Evolutionary conservation across 2,113 vertebrate species (phyloP), one percentile per base, ranked within the genome.

Genomic region (Heliornis fulica): DNA sequence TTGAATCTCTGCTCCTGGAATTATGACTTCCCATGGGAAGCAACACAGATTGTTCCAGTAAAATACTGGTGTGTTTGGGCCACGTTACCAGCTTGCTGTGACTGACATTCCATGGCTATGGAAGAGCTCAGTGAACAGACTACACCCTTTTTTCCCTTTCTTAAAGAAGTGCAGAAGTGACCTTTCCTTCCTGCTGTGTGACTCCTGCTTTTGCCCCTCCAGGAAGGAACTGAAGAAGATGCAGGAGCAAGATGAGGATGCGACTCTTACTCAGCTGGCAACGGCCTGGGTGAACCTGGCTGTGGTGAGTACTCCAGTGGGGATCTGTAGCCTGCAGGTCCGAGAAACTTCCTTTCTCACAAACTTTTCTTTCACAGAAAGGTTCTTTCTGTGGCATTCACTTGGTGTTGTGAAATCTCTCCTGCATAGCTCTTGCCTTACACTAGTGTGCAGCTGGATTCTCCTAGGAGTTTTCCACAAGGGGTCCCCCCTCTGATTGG

Each of bases 181-280:
- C 31, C 17, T 11, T 38, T 19, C 26, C 4, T 15, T 26, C 56
- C 71, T n/a, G 13, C n/a, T 23, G 2, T 2, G 10, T n/a, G 59
- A 15, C 31, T 64, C n/a, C 41, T 7, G 0, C 25, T 38, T 50
- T 15, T 81, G 14, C 32, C 43, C 41, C 59, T 45, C 43, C 97
- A 99, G 99, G 83, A 99, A 99, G 92, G 99, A 99, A 71, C 98
- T 99, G 77, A 99, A 99, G 97, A 99, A 98, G 77, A 99, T 99
- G 99, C 99, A 99, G 94, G 99, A 99, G 70, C 98, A 98, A 79
- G 99, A 99, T 2, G 99, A 99, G 87, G 99, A 99, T 1, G 98
- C 99, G 0, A 99, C 99, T 2, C 98, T 99, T 21, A 99, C 99
- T 18, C 99, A 99, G 98, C 97, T 99, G 83, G 98, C 99, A 23